Base-by-base conservation (phyloP, 2,113 vertebrate species). In the Pionites leucogaster region DNA sequence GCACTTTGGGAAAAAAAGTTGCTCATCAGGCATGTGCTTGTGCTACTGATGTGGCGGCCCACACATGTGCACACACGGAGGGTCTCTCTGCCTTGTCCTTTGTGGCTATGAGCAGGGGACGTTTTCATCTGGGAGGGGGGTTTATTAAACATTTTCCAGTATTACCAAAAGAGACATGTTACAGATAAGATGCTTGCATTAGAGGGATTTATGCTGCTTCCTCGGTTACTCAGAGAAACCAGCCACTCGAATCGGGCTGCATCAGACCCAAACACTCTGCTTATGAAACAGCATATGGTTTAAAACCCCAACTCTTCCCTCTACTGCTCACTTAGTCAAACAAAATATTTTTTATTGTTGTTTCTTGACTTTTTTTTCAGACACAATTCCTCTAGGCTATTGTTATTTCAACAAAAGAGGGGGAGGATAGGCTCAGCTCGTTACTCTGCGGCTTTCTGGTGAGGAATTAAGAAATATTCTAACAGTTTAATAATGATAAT, bases 401-500 rank as follows among this genome's bases (percentile, higher is more conserved):
- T 97, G 86, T 95, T 92, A 68, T 86, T 96, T 95, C 76, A 91
- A 85, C 83, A 88, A 83, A 91, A 71, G 74, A 81, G 33, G 46
- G 65, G 90, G 93, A 77, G 93, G 92, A 91, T 25, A 88, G 93
- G 67, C 92, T 97, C 68, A 70, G 89, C 46, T 72, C 81, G 79
- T 84, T 93, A 91, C 91, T 97, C 78, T 69, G 95, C 65, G 95
- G 88, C 92, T 96, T 97, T 97, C 87, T 92, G 93, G 75, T 85
- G 87, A 97, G 88, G 93, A 97, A 97, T 96, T 96, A 96, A 93
- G 94, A 97, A 95, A 95, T 85, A 92, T 24, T 93, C 88, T 82
- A 97, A 95, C 91, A 89, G 92, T 95, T 96, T 97, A 97, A 96
- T 95, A 97, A 98, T 92, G 49, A 96, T 97, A 97, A 98, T 97